Evolutionary conservation across 2,797 vertebrate species (phyloP), one percentile per base, ranked within the genome.

Genomic region (Semaprochilodus insignis): DNA sequence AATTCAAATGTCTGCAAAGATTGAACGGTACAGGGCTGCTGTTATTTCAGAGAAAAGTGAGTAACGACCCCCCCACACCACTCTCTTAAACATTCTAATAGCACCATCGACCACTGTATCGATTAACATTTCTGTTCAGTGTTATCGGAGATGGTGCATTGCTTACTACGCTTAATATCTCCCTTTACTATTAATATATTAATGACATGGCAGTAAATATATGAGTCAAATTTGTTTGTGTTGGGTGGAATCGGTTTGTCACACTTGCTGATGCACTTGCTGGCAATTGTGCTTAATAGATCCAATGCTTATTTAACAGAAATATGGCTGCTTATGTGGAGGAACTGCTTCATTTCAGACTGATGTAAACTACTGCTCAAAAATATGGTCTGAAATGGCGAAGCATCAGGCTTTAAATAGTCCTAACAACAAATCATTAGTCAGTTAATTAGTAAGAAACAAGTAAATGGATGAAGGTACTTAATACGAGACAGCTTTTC

Each of bases 1-100:
- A 83, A 85, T 87, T 86, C 83, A 85, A 85, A 85, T 86, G 88
- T 81, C 88, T 88, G 84, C 63, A 85, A 86, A 88, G 88, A 88
- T 85, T 86, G 84, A 87, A 83, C 81, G 69, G 78, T 81, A 77
- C 80, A 81, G 78, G 76, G 76, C 75, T 79, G 80, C 77, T 70
- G 83, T 73, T 84, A 87, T 87, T 85, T 84, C 72, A 71, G 80
- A 79, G 78, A 48, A 84, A 81, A 79, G 54, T 55, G 57, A 81
- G 40, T 81, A 80, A 67, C 81, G 78, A 63, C 36, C 59, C 75
- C 62, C 17, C 40, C 40, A 44, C 67, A 36, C 70, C 57, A 67
- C 71, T 44, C 52, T 34, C 71, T 81, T 63, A 71, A 63, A 52
- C 62, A 76, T 86, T 84, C 77, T 79, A 83, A 82, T 74, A 73